Evolutionary conservation across 1,140 invertebrate species (phyloP).

Genomic region (Copidosoma floridanum): DNA sequence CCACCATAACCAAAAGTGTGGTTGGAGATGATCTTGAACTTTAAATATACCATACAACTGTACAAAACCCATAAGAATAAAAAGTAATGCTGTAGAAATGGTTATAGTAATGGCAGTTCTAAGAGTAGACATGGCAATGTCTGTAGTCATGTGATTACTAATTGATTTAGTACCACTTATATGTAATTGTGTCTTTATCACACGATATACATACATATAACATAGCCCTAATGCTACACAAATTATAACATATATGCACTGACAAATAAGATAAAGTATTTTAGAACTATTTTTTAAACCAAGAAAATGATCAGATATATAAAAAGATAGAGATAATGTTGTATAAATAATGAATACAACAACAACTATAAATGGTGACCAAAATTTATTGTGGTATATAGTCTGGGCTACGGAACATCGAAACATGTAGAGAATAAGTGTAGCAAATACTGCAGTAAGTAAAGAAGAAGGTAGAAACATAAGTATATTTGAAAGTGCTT

Average conservation of each 20-base stretch:
- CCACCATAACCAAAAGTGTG: constrained; percentile 82
- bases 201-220: constrained; percentile 78
- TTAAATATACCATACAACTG: constrained; percentile 82
- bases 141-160: constrained; percentile 45
- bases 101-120: constrained; percentile 81
- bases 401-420: constrained; percentile 63
- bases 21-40: constrained; percentile 60
- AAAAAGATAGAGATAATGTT: constrained; percentile 73
- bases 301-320: constrained; percentile 65
- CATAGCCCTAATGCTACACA: constrained; percentile 77
- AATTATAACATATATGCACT: constrained; percentile 77
- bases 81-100: constrained; percentile 78
- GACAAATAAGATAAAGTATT: constrained; percentile 73
- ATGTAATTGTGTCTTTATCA: constrained; percentile 48
- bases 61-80: constrained; percentile 75
- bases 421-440: constrained; percentile 80
- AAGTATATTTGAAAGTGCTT: constrained; percentile 77
- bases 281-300: constrained; percentile 54
- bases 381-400: constrained; percentile 59
- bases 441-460: constrained; percentile 79
- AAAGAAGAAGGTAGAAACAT: constrained; percentile 81
- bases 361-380: constrained; percentile 72
- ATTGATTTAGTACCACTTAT: constrained; percentile 44
- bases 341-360: constrained; percentile 74
- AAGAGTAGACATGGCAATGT: constrained; percentile 52